Percentiles rank a stretch among this genome's conserved stretches.
Conservation (phyloP, 2,113 vertebrate species). For the Percopsis transmontana region DNA sequence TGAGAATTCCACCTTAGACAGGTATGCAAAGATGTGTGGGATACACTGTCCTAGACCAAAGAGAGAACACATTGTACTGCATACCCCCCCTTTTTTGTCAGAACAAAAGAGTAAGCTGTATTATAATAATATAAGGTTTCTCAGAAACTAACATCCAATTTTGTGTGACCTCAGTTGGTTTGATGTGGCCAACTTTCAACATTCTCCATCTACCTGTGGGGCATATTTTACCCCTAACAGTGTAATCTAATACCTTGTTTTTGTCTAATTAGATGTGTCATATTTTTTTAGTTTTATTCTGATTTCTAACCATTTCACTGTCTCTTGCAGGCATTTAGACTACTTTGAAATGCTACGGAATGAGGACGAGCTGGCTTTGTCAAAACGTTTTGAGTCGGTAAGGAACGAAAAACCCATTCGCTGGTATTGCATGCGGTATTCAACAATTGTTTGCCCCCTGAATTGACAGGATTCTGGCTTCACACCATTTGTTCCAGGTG, state of each 20-base stretch:
- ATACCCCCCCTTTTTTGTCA: not conserved
- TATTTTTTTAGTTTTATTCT: not conserved
- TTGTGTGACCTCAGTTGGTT: not conserved
- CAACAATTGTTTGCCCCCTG: not conserved
- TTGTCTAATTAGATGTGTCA: not conserved
- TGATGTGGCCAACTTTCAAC: not conserved
- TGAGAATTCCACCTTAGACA: constrained; percentile 95
- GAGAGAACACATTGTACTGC: too few species aligned
- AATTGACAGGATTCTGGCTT: not conserved
- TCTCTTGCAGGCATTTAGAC: constrained; percentile 88
- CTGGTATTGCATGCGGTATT: not conserved
- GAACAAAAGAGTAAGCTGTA: too few species aligned
- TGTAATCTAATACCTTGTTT: not conserved
- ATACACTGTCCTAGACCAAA: too few species aligned
- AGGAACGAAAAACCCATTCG: not conserved
- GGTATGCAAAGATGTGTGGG: constrained; percentile 75
- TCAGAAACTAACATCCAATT: too few species aligned
- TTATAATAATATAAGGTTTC: too few species aligned
- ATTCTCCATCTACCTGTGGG: constrained; percentile 5
- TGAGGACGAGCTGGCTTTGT: constrained; percentile 95
- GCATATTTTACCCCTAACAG: not conserved
- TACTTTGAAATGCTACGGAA: constrained; percentile 99
- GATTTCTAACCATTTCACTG: not conserved
- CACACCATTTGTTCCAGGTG: constrained; percentile 74
- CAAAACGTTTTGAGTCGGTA: constrained; percentile 95